Evolutionary conservation across 2,797 vertebrate species (phyloP).

Genomic region (Crocodylus rhombifer): DNA sequence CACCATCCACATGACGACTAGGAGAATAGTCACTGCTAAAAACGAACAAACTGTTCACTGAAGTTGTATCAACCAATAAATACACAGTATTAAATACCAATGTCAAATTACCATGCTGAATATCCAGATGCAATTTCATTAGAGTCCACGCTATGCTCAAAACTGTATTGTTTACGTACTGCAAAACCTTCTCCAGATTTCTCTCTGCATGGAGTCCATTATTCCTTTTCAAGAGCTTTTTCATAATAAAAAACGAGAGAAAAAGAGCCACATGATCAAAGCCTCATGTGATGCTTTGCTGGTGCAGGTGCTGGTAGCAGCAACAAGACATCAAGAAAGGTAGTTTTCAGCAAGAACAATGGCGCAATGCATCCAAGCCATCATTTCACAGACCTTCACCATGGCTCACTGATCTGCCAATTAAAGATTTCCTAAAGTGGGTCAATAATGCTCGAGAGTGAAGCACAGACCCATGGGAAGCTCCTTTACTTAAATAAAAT

Average conservation of each 20-base stretch:
- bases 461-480: slow-evolving; percentile 25
- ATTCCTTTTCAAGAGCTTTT: slow-evolving; percentile 42
- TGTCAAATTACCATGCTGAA: slow-evolving; percentile 46
- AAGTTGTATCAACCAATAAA: slow-evolving; percentile 7
- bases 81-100: not conserved
- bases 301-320: slow-evolving; percentile 26
- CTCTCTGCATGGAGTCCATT: slow-evolving; percentile 78
- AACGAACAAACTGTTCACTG: slow-evolving; percentile 8
- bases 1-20: slow-evolving; percentile 2
- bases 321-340: slow-evolving; percentile 31
- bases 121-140: slow-evolving; percentile 38
- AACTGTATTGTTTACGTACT: slow-evolving; percentile 23
- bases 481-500: not conserved
- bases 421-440: slow-evolving; percentile 50
- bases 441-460: slow-evolving; percentile 46
- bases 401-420: not conserved
- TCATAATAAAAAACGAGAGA: not conserved
- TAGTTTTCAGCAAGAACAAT: slow-evolving; percentile 37
- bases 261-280: slow-evolving; percentile 49
- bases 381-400: slow-evolving; percentile 28
- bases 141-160: slow-evolving; percentile 20
- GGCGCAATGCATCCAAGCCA: slow-evolving; percentile 16
- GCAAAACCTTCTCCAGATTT: slow-evolving; percentile 72
- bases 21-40: slow-evolving; percentile 33
- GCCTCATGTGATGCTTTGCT: slow-evolving; percentile 52